Evolutionary conservation across 2,797 vertebrate genomes (phyloP), one percentile per base, ranked within the genome.

Genomic region (Dipus sagitta): DNA sequence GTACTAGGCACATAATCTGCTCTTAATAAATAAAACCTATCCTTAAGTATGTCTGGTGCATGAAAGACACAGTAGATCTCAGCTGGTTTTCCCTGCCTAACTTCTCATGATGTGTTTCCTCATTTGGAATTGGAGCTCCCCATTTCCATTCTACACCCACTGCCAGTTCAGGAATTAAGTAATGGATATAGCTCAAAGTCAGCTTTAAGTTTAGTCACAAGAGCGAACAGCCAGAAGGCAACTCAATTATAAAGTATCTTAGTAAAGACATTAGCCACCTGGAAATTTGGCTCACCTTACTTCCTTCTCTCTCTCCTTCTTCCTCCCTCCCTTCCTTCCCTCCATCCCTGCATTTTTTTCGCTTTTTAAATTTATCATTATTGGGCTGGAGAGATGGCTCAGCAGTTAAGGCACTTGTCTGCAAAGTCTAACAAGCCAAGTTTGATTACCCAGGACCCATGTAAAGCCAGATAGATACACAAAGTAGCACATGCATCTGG

Each of bases 221-320:
- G 7, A 42, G n/a, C 3, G 14, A 30, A 71, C 30, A n/a, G 23
- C 26, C 26, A 28, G 54, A 54, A 14, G 13, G 54, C 54, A 13
- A 58, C 14, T 14, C 13, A 12, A 58, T 58, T 15, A 17, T 14
- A 58, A 58, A 17, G 54, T 2, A 58, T 58, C 54, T 58, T 58
- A 58, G 81, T 68, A 81, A 81, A 70, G n/a, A 52, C n/a, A 54
- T 10, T n/a, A 76, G 38, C 34, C 71, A 68, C 4, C 30, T 18
- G 15, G 3, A 42, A 47, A 71, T 21, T 47, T 70, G 81, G 28
- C 30, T 30, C 14, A 30, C 42, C 18, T n/a, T 47, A 8, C 34
- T 4, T 62, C 1, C 34, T 9, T 60, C 1, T n/a, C 14, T 18
- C 0, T 11, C 3, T 34, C 34, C 21, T 12, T 13, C 4, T 17